Evolutionary conservation across 2,113 vertebrate species (phyloP), one percentile per base, ranked within the genome.

Genomic region (Boulengeromyrus knoepffleri): DNA sequence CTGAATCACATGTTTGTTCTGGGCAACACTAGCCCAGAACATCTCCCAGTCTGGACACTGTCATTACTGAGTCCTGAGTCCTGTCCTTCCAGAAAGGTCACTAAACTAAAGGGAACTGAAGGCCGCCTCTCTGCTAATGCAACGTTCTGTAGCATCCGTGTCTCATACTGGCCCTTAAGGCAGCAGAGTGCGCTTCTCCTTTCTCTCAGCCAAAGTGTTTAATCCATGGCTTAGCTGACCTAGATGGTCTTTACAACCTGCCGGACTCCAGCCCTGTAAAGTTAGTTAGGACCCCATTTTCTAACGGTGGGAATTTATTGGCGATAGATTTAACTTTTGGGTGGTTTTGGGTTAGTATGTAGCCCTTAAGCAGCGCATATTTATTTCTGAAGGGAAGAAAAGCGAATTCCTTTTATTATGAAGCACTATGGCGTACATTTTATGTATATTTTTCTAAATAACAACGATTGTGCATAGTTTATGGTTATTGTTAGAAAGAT

Each of bases 381-480:
- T 84, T 84, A 84, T 45, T 21, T 87, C 27, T 19, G 87, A n/a
- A 46, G 36, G 53, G 85, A 49, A 52, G 5, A 19, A 50, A 47
- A 39, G 27, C 13, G 9, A 52, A 24, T 83, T 56, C 27, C 31
- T 89, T 89, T 83, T 53, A 19, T 74, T 6, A 15, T 83, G 66
- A 89, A 85, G 19, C 52, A 89, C 53, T 84, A 53, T 56, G 9
- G 49, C 8, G 0, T 83, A 19, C 13, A 39, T 83, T 80, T 24
- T 39, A 89, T 19, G 74, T 89, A 53, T 89, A 56, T 89, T 89
- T 89, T 83, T 83, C 27, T 83, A 83, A 83, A 36, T 36, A 53
- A 50, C 47, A 15, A 56, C 1, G 62, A 52, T 46, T 31, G 56
- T 74, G 58, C 24, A 42, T 19, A 39, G 62, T 77, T 89, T 77